Percentiles rank a stretch among this genome's conserved stretches.
Evolutionary conservation across 2,113 vertebrate species (phyloP).

Genomic region (Catharus fuscescens): DNA sequence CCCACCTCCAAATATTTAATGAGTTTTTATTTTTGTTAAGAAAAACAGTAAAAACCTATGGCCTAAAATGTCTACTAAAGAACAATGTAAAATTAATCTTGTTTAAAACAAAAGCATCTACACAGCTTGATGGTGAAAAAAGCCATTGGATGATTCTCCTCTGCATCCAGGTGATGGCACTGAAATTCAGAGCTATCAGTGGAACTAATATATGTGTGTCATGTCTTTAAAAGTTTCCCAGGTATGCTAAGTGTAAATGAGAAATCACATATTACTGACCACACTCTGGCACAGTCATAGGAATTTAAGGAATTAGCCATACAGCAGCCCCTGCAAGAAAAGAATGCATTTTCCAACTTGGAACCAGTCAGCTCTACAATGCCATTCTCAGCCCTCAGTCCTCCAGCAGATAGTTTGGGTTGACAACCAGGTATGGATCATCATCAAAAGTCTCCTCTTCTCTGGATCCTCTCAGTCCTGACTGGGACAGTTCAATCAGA

Average conservation of each 20-base stretch:
- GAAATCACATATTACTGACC: not conserved
- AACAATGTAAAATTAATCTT: not conserved
- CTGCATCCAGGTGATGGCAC: not conserved
- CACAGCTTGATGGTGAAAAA: not conserved
- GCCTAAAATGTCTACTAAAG: not conserved
- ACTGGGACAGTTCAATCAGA: constrained; percentile 91
- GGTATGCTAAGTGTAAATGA: not conserved
- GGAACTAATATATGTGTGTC: not conserved
- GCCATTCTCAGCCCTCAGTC: constrained; percentile 73
- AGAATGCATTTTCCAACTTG: not conserved
- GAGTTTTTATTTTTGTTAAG: constrained; percentile 43
- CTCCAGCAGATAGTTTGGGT: constrained; percentile 95
- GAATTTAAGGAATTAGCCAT: not conserved
- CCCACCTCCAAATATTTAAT: not conserved
- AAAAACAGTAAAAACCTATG: constrained; percentile 1
- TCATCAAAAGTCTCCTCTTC: constrained; percentile 77
- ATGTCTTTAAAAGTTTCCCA: not conserved
- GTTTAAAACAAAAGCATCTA: constrained; percentile 3
- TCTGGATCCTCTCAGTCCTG: constrained; percentile 82
- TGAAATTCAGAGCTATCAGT: not conserved
- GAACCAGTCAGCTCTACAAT: not conserved
- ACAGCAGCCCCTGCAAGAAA: not conserved
- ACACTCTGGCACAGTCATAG: not conserved
- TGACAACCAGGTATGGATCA: constrained; percentile 91
- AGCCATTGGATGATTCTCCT: not conserved